A percentile compares a stretch with the other conserved stretches of the same genome.
Conservation (phyloP, 2,797 vertebrate species). For the Aldrovandia affinis region DNA sequence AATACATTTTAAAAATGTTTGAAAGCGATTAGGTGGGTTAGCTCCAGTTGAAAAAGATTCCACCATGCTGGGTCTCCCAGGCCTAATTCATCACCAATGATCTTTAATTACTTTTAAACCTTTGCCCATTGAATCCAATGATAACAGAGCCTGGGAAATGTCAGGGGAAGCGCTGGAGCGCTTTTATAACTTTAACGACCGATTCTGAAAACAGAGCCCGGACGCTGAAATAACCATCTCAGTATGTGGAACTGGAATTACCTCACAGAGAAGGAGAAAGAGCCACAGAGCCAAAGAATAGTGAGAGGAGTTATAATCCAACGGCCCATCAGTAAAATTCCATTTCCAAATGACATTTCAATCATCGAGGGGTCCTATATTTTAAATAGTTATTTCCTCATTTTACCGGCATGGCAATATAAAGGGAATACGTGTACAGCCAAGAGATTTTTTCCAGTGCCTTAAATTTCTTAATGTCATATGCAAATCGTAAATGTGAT, state of each 20-base stretch:
- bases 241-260: conserved; percentile 9
- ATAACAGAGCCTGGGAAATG: conserved; percentile 24
- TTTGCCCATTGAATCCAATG: conserved; percentile 26
- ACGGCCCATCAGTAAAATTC: conserved; percentile 14
- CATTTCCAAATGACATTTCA: conserved; percentile 33
- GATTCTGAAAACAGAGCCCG: conserved; percentile 15
- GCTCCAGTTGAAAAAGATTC: conserved; percentile 12
- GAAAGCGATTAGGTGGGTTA: conserved; percentile 5
- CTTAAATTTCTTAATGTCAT: conserved; percentile 12
- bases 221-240: conserved; percentile 18
- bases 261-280: not conserved
- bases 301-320: not conserved
- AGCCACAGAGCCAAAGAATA: not conserved
- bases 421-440: conserved; percentile 16
- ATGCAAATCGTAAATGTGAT: conserved; percentile 4
- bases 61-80: not conserved
- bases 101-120: conserved; percentile 32
- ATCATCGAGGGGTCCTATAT: conserved; percentile 19
- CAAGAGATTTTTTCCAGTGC: conserved; percentile 1
- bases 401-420: not conserved
- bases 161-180: conserved; percentile 17
- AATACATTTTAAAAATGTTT: not conserved
- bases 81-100: conserved; percentile 27
- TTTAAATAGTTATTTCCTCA: conserved; percentile 21
- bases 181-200: conserved; percentile 26